Base-by-base conservation (phyloP, 2,888 invertebrate species). In the Nymphalis polychloros region DNA sequence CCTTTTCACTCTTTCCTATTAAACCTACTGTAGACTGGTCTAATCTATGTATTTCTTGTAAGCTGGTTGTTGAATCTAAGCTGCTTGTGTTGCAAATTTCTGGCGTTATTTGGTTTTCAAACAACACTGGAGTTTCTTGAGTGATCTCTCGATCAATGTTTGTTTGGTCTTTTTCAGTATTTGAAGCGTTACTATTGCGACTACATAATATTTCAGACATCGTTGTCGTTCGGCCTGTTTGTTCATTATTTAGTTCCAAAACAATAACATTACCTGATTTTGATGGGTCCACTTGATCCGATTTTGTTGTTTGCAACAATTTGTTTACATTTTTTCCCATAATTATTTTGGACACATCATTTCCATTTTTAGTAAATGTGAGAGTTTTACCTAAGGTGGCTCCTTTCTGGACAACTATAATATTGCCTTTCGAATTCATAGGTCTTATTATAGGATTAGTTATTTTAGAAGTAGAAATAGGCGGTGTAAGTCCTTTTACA, bases 391-490 rank as follows among this genome's bases (percentile, higher is more conserved):
- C 93, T 77, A 93, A 84, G 41, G 93, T 83, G 27, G 92, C 87
- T 53, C 93, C 93, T 79, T 94, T 94, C 77, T 94, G 94, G 35
- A 94, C 93, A 27, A 94, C 93, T 74, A 94, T 94, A 31, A 94
- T 90, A 78, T 93, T 94, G 63, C 94, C 93, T 82, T 94, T 94
- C 31, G 91, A 82, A 73, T 85, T 89, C 57, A 87, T 83, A 23
- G 91, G 87, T 70, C 93, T 81, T 27, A 92, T 85, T 62, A 93
- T 90, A 1, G 93, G 91, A 75, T 89, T 91, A 8, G 85, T 82
- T 31, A 89, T 84, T 84, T 89, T 90, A 17, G 90, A 81, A n/a
- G 88, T 83, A 1, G 86, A 77, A 27, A 86, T 79, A 2, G 92
- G 89, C 6, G 90, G 77, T 69, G 49, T 35, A 16, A 89, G 77